Evolutionary conservation across 2,797 vertebrate genomes (phyloP), one percentile per base, ranked within the genome.

Genomic region (Trematomus bernacchii): DNA sequence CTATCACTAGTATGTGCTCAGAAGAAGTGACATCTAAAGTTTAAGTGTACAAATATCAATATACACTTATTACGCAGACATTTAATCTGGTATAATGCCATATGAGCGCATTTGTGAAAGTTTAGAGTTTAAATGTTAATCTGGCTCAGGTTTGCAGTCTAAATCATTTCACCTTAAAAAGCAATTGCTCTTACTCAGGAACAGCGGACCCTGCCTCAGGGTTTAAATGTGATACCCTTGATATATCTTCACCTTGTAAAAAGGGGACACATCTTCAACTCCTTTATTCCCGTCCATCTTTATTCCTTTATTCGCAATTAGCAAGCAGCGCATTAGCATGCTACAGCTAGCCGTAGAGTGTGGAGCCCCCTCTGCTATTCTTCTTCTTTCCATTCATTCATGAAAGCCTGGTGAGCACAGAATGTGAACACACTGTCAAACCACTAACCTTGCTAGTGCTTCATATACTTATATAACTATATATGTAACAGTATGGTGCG

Each of bases 151-250:
- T 71, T 53, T 44, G 6, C 9, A 21, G 42, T 58, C 33, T 7
- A 33, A 15, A 12, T 61, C 42, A 42, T 77, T 48, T 66, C 61
- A 47, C 0, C 52, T 40, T 10, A 57, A 44, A 50, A 62, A 50
- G 2, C 52, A 48, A 18, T 7, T 0, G 3, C 18, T 65, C 23
- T 16, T 44, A 66, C 50, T 75, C 43, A 61, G 66, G 77, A 59
- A 65, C n/a, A 54, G 15, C 54, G 40, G 62, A 40, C 33, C 23
- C 27, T 30, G 2, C 8, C 21, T 0, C 48, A 50, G 8, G 12
- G 33, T 2, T 50, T 8, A 14, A 63, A 19, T 46, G n/a, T 4
- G 10, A 54, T 48, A 48, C 30, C 55, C 27, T 27, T 27, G 27
- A 27, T 27, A 27, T 27, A 27, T 27, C 27, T 1, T 54, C 16